Conservation (phyloP, 2,888 invertebrate species). For the Neoscelio sp. region DNA sequence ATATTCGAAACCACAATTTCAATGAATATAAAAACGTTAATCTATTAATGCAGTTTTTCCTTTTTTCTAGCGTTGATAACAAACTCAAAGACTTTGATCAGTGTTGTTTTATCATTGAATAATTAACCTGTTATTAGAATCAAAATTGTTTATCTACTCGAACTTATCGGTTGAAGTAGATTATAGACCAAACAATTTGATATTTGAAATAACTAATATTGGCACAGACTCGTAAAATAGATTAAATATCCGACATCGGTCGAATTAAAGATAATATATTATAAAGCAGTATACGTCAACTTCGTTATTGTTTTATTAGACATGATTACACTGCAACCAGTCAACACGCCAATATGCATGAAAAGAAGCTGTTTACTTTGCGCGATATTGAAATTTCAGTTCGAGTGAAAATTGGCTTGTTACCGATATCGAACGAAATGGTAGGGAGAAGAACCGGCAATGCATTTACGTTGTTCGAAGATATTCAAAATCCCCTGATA, state of each 20-base stretch:
- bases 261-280: constrained; percentile 28
- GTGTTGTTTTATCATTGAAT: too few species aligned
- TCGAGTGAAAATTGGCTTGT: constrained; percentile 54
- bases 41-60: too few species aligned
- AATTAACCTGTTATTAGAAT: too few species aligned
- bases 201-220: too few species aligned
- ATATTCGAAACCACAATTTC: too few species aligned
- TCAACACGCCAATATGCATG: constrained; percentile 12
- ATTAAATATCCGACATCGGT: constrained; percentile 24
- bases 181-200: too few species aligned
- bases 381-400: constrained; percentile 54
- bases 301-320: constrained; percentile 32
- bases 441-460: constrained; percentile 33
- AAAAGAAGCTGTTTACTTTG: constrained; percentile 56
- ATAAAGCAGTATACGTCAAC: constrained; percentile 16
- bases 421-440: constrained; percentile 26
- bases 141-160: too few species aligned
- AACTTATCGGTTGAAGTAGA: too few species aligned
- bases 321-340: constrained; percentile 35
- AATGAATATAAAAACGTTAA: too few species aligned
- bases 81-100: too few species aligned
- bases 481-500: constrained; percentile 67
- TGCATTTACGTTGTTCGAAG: constrained; percentile 55
- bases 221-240: constrained; percentile 6
- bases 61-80: too few species aligned